Evolutionary conservation across 2,888 invertebrate genomes (phyloP).

Genomic region (Cheilosia scutellata): DNA sequence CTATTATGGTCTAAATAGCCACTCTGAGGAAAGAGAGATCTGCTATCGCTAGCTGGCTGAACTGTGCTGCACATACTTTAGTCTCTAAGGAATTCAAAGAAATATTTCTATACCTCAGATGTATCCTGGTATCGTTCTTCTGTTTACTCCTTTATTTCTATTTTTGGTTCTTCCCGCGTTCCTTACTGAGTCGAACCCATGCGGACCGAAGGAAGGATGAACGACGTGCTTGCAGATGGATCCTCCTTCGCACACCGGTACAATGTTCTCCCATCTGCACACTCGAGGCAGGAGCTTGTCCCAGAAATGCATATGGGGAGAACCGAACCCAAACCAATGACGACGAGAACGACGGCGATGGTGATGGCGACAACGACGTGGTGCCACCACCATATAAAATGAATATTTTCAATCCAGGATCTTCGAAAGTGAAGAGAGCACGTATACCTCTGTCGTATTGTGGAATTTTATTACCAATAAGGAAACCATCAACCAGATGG

Average conservation of each 20-base stretch:
- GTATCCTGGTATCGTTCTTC: slow-evolving; percentile 39
- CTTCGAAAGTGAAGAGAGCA: slow-evolving; percentile 32
- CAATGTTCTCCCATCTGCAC: slow-evolving; percentile 11
- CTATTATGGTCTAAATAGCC: slow-evolving; percentile 68
- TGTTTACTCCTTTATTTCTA: slow-evolving; percentile 7
- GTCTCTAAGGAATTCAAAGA: slow-evolving; percentile 8
- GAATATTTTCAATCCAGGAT: slow-evolving; percentile 53
- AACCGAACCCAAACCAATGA: slow-evolving; percentile 2
- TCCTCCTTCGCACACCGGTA: slow-evolving; percentile 40
- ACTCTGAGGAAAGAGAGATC: slow-evolving; percentile 57
- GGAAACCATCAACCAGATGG: slow-evolving; percentile 70
- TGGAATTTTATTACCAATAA: slow-evolving; percentile 71
- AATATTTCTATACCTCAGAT: slow-evolving; percentile 14
- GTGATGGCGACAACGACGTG: slow-evolving; percentile 44
- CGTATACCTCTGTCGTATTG: slow-evolving; percentile 60
- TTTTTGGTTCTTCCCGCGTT: neutral
- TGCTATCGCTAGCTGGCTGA: neutral
- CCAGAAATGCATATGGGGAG: slow-evolving; percentile 30
- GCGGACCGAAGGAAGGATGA: slow-evolving; percentile 19
- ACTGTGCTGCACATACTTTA: slow-evolving; percentile 17
- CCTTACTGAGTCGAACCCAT: slow-evolving; percentile 2
- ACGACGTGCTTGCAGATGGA: slow-evolving; percentile 21
- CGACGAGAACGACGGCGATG: neutral
- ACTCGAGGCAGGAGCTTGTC: neutral
- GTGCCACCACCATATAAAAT: slow-evolving; percentile 51